These are phyloP conservation scores for Pristionchus mayeri DNA, from an alignment of 2,888 invertebrate genomes.

Conservation along the genomic window DNA sequence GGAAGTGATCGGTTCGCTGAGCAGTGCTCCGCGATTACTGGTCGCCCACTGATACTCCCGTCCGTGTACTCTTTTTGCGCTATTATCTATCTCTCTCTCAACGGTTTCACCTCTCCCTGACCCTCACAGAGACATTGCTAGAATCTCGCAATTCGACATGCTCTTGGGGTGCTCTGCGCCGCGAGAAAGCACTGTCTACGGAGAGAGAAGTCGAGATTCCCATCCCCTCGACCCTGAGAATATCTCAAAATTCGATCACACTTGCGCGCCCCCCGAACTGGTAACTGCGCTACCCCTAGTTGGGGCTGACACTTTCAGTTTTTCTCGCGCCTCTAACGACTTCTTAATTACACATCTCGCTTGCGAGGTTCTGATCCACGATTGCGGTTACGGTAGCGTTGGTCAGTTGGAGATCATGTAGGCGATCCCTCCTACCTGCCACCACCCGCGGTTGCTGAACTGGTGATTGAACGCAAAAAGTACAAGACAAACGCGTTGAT, in stretches of 20 bases:
- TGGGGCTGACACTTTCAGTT: not conserved
- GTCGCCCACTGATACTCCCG: too few species aligned
- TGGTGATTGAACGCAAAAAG: conserved; percentile 4
- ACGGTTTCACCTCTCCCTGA: too few species aligned
- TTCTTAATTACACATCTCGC: not conserved
- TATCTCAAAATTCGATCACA: not conserved
- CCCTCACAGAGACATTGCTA: too few species aligned
- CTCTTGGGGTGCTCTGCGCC: too few species aligned
- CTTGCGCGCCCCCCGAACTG: not conserved
- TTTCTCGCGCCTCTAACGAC: not conserved
- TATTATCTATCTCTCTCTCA: too few species aligned
- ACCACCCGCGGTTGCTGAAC: not conserved
- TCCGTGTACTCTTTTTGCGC: not conserved
- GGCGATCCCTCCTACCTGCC: not conserved
- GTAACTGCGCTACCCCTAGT: not conserved
- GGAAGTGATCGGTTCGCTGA: not conserved
- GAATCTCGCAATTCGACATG: too few species aligned
- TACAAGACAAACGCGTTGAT: not conserved
- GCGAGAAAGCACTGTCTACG: too few species aligned
- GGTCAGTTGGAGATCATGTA: not conserved
- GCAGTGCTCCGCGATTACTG: not conserved
- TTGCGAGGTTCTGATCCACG: not conserved
- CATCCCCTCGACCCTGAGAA: not conserved
- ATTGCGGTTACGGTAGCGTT: not conserved
- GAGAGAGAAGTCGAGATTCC: too few species aligned